phyloP scores from a whole-genome alignment of 2,113 vertebrate species.

The Dipodomys spectabilis region DNA sequence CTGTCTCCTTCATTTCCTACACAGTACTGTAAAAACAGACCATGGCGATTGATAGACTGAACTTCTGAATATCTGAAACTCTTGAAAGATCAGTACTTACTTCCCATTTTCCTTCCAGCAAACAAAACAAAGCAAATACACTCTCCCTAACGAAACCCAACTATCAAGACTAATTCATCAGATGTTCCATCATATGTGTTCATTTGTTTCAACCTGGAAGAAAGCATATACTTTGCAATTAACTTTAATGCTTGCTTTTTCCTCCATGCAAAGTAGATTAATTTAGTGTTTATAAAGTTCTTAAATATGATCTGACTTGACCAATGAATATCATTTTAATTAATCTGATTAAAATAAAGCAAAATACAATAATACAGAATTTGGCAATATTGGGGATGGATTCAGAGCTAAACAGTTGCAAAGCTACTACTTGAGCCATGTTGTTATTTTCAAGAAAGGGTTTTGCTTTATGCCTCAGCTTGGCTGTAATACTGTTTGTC shows the following conservation, averaged over 20 bases:
- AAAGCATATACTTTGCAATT: not conserved
- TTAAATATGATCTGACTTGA: not conserved
- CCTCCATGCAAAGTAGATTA: not conserved
- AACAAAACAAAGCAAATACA: constrained; percentile 38
- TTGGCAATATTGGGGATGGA: too few relatives aligned
- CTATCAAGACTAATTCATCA: not conserved
- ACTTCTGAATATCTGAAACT: not conserved
- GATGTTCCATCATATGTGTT: not conserved
- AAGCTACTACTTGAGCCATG: too few relatives aligned
- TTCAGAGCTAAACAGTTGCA: too few relatives aligned
- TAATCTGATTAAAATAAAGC: not conserved
- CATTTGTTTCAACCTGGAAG: not conserved
- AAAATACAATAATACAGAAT: not conserved
- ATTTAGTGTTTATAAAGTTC: not conserved
- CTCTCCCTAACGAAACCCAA: constrained; percentile 23
- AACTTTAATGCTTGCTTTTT: constrained; percentile 39
- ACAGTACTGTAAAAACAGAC: not conserved
- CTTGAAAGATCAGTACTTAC: not conserved
- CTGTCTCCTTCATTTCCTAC: not conserved
- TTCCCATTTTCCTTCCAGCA: not conserved
- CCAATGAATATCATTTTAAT: constrained; percentile 19
- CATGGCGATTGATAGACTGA: not conserved
- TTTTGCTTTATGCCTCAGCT: too few relatives aligned
- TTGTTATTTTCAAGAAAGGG: too few relatives aligned
- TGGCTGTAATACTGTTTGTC: too few relatives aligned